These are phyloP conservation scores for Saccostrea echinata DNA, from an alignment of 1,140 invertebrate genomes.

Conservation along the genomic window DNA sequence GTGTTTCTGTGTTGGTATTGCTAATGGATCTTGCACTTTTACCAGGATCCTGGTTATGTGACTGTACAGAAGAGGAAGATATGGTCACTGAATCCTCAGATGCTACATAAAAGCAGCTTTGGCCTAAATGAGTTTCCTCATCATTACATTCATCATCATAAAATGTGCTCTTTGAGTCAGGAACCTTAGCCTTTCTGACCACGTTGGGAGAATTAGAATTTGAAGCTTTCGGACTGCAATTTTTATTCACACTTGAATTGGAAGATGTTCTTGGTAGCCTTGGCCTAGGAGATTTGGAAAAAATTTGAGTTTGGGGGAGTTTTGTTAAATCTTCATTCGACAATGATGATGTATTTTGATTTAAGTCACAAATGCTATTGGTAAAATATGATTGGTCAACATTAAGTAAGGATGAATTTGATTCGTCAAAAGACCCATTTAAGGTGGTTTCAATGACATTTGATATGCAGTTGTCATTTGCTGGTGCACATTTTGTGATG, in stretches of 20 bases:
- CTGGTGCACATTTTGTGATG: constrained; percentile 6
- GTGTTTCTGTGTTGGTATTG: not conserved
- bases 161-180: not conserved
- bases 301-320: not conserved
- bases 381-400: not conserved
- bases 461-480: constrained; percentile 40
- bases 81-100: not conserved
- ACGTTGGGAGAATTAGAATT: constrained; percentile 13
- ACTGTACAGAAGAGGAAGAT: not conserved
- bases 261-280: not conserved
- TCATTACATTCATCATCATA: not conserved
- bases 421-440: not conserved
- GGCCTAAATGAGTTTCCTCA: not conserved
- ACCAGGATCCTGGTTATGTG: not conserved
- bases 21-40: not conserved
- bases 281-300: not conserved
- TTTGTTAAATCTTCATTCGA: constrained; percentile 13
- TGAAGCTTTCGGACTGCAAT: not conserved
- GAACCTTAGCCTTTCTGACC: not conserved
- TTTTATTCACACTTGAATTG: not conserved
- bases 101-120: constrained; percentile 4
- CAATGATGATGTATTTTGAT: not conserved
- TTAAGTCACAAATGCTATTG: not conserved
- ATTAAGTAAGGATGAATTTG: constrained; percentile 25
- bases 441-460: not conserved